Evolutionary conservation across 2,888 invertebrate species (phyloP).

Genomic region (Cantharis flavilabris): DNA sequence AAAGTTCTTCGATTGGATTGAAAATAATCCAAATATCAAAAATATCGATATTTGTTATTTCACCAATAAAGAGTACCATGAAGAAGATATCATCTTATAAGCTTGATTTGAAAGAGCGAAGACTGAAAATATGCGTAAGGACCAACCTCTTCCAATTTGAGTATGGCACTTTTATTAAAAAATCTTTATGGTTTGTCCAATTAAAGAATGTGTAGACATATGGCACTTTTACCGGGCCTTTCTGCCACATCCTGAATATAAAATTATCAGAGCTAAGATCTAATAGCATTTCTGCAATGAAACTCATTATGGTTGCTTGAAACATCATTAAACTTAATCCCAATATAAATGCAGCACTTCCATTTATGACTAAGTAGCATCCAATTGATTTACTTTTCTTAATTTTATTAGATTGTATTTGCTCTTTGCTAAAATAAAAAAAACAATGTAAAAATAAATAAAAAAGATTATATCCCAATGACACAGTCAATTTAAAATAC

Average conservation of each 20-base stretch:
- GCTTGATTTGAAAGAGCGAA: no score
- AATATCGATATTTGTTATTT: no score
- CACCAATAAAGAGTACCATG: no score
- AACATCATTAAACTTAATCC: not conserved
- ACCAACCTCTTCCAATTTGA: conserved; percentile 62
- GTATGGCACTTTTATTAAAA: conserved; percentile 61
- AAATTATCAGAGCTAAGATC: not conserved
- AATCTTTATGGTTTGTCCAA: conserved; percentile 77
- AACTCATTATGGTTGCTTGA: not conserved
- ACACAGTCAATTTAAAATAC: no score
- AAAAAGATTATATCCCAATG: no score
- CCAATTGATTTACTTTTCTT: not conserved
- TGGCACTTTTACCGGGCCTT: not conserved
- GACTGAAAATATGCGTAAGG: conserved; percentile 67
- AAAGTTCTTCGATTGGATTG: no score
- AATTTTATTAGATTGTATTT: not conserved
- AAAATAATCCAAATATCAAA: no score
- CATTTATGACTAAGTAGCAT: not conserved
- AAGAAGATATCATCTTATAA: no score
- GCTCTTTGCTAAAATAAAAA: not conserved
- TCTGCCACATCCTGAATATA: not conserved
- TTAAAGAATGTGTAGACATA: conserved; percentile 63
- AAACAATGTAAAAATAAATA: no score
- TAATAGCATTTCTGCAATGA: not conserved
- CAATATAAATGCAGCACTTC: not conserved